Evolutionary conservation across 2,113 vertebrate genomes (phyloP).

Genomic region (Trichechus manatus): DNA sequence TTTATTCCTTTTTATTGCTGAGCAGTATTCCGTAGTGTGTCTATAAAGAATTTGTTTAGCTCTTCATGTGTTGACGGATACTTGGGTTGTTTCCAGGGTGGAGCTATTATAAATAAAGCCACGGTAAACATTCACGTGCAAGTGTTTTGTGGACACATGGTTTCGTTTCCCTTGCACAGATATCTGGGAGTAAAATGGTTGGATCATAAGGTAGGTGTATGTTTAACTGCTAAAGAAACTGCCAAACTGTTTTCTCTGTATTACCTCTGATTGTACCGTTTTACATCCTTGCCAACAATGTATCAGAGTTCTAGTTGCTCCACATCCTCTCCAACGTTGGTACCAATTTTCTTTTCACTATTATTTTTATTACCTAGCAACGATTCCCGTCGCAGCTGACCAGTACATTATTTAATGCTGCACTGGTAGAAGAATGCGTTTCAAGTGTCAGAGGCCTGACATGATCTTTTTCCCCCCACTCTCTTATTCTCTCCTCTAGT

Average conservation of each 20-base stretch:
- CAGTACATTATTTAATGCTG: not conserved
- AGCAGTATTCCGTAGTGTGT: not conserved
- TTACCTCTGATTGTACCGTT: not conserved
- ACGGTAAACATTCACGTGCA: not conserved
- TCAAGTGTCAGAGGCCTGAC: not conserved
- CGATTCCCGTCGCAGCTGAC: not conserved
- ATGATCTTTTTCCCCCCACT: not conserved
- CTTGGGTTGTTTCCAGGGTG: not conserved
- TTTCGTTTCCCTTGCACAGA: not conserved
- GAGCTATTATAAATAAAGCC: constrained; percentile 10
- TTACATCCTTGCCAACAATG: not conserved
- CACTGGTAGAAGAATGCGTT: not conserved
- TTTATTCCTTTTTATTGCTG: not conserved
- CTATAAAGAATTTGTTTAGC: not conserved
- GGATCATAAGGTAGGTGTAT: not conserved
- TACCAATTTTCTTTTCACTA: not conserved
- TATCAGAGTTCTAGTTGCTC: not conserved
- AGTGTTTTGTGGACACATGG: not conserved
- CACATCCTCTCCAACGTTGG: not conserved
- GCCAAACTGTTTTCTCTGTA: not conserved
- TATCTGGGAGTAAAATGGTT: not conserved
- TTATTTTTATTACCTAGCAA: not conserved
- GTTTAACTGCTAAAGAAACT: constrained; percentile 14
- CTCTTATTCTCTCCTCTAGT: not conserved
- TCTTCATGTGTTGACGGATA: not conserved